Evolutionary conservation across 2,888 invertebrate species (phyloP).

Genomic region (Magallana nippona): DNA sequence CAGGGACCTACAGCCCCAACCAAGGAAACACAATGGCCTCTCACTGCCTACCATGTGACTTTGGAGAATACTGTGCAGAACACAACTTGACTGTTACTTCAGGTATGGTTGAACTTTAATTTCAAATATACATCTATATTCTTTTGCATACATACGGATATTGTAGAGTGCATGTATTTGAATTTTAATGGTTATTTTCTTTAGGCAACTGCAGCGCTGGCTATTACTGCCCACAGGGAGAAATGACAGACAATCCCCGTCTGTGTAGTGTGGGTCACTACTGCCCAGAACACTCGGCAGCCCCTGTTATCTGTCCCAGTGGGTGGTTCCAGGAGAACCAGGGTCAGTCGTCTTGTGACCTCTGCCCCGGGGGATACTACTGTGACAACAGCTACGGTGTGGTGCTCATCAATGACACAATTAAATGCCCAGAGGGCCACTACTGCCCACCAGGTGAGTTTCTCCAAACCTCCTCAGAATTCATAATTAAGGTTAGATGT

Average conservation of each 20-base stretch:
- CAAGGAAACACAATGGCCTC: conserved; percentile 61
- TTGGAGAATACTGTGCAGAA: conserved; percentile 70
- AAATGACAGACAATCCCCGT: conserved; percentile 64
- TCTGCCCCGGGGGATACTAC: conserved; percentile 76
- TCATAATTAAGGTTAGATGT: too few relatives aligned
- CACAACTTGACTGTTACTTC: conserved; percentile 71
- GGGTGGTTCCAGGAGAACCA: conserved; percentile 72
- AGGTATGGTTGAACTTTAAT: conserved; percentile 53
- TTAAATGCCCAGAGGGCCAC: conserved; percentile 74
- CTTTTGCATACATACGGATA: not conserved
- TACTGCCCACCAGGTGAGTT: conserved; percentile 75
- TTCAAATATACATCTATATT: not conserved
- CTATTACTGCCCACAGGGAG: conserved; percentile 75
- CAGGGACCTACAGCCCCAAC: conserved; percentile 71
- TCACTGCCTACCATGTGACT: conserved; percentile 71
- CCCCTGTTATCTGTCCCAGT: conserved; percentile 70
- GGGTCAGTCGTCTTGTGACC: conserved; percentile 70
- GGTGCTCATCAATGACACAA: conserved; percentile 72
- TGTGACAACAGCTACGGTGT: conserved; percentile 76
- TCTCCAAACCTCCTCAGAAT: too few relatives aligned
- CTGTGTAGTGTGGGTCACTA: conserved; percentile 74
- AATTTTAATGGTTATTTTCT: conserved; percentile 12
- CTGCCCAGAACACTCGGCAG: conserved; percentile 69
- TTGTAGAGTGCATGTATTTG: not conserved
- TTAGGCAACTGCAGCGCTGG: conserved; percentile 75